phyloP scores from a whole-genome alignment of 92 coral and sea anemone genomes.

The Actinostola sp. region DNA sequence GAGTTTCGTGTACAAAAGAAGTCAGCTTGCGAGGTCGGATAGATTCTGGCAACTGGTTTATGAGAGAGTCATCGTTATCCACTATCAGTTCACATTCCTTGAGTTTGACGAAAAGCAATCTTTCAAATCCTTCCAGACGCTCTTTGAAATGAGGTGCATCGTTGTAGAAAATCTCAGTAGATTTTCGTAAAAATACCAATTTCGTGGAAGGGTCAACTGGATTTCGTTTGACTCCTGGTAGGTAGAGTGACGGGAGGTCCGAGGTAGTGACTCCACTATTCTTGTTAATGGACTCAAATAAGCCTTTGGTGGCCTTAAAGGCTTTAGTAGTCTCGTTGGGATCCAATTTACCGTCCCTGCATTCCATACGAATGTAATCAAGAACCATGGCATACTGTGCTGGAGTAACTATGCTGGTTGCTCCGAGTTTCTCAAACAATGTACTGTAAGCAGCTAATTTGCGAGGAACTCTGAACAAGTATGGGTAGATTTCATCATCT shows the following conservation, averaged over 20 bases:
- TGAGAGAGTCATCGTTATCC: constrained; percentile 36
- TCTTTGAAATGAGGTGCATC: constrained; percentile 55
- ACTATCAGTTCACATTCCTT: constrained; percentile 31
- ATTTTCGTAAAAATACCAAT: constrained; percentile 36
- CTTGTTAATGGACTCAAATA: constrained; percentile 45
- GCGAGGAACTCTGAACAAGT: constrained; percentile 57
- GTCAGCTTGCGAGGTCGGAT: constrained; percentile 60
- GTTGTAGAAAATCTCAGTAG: constrained; percentile 58
- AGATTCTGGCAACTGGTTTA: constrained; percentile 34
- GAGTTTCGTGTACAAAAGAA: constrained; percentile 42
- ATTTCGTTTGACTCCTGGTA: constrained; percentile 36
- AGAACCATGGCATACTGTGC: constrained; percentile 69
- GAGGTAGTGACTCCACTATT: not conserved
- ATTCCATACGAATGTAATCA: constrained; percentile 36
- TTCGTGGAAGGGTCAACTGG: not conserved
- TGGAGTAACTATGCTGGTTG: constrained; percentile 42
- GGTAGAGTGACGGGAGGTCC: constrained; percentile 18
- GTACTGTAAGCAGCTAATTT: constrained; percentile 43
- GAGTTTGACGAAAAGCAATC: constrained; percentile 56
- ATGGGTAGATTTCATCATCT: constrained; percentile 58
- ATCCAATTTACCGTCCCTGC: constrained; percentile 31
- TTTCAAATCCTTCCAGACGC: constrained; percentile 30
- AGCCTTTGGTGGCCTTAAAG: constrained; percentile 55
- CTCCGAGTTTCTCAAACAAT: constrained; percentile 55
- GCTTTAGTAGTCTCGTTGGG: constrained; percentile 42